phyloP scores from a whole-genome alignment of 1,140 invertebrate genomes.

The Idris sp. region DNA sequence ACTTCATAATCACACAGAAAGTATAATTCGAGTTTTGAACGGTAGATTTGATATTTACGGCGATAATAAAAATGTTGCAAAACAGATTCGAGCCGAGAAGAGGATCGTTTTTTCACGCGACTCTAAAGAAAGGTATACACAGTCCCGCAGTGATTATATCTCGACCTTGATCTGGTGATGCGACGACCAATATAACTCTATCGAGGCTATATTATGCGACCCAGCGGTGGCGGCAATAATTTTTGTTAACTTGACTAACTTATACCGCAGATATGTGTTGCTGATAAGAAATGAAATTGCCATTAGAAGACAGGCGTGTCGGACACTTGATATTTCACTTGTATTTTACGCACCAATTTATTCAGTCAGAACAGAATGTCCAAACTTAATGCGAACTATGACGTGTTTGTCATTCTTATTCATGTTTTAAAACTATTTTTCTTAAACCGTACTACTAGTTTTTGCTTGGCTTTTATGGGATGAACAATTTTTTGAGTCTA shows the following conservation, averaged over 20 bases:
- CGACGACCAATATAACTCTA: conserved; percentile 61
- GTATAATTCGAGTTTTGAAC: conserved; percentile 1
- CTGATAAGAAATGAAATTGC: conserved; percentile 56
- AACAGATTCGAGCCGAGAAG: conserved; percentile 9
- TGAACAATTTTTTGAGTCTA: too few species aligned
- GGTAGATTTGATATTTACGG: conserved; percentile 45
- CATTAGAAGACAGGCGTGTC: conserved; percentile 58
- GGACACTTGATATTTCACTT: conserved; percentile 62
- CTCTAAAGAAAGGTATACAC: conserved; percentile 51
- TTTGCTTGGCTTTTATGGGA: too few species aligned
- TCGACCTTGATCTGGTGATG: conserved; percentile 59
- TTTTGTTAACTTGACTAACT: conserved; percentile 60
- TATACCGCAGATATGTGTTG: conserved; percentile 51
- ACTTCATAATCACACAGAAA: conserved; percentile 15
- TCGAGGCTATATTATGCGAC: conserved; percentile 56
- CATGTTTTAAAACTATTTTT: conserved; percentile 1
- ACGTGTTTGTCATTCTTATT: conserved; percentile 40
- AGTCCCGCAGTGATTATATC: conserved; percentile 53
- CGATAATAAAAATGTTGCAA: conserved; percentile 41
- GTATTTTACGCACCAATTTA: conserved; percentile 53
- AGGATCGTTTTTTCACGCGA: conserved; percentile 53
- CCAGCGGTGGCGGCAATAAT: conserved; percentile 60
- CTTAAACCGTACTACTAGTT: too few species aligned
- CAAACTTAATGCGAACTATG: conserved; percentile 26
- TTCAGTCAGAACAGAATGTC: conserved; percentile 35